phyloP scores from a whole-genome alignment of 2,888 invertebrate genomes.

The Cyaniris semiargus region DNA sequence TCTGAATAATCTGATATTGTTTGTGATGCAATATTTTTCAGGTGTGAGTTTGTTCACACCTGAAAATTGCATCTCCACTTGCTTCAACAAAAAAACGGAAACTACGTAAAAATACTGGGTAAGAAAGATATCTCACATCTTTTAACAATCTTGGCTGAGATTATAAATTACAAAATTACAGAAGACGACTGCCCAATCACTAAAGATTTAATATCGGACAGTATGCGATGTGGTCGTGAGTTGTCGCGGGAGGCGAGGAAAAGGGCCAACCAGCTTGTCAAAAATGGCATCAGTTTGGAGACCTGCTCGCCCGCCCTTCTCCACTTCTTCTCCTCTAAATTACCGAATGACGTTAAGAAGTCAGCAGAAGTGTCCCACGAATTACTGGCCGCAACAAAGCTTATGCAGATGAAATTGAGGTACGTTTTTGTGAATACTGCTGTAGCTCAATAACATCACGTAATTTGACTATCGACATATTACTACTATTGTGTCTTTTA shows the following conservation, averaged over 20 bases:
- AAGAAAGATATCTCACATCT: no score
- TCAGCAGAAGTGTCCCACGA: constrained; percentile 65
- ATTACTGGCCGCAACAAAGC: constrained; percentile 65
- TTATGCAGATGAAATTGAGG: constrained; percentile 62
- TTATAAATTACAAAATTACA: no score
- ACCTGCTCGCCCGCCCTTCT: constrained; percentile 60
- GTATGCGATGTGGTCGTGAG: constrained; percentile 62
- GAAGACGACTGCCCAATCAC: constrained; percentile 76
- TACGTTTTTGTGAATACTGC: constrained; percentile 38
- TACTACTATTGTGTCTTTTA: no score
- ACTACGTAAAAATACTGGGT: no score
- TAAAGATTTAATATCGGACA: constrained; percentile 78
- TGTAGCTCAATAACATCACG: no score
- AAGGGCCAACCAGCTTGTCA: constrained; percentile 61
- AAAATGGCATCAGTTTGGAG: constrained; percentile 60
- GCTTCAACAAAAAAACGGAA: no score
- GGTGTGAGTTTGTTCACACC: no score
- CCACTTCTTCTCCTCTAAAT: constrained; percentile 63
- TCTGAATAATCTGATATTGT: no score
- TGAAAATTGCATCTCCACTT: no score
- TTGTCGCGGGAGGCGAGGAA: constrained; percentile 57
- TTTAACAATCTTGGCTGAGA: background rate
- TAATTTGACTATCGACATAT: no score
- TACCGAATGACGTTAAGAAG: constrained; percentile 59
- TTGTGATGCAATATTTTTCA: no score